Percentiles rank a stretch among this genome's conserved stretches.
These are phyloP conservation scores for Phalacrocorax brasilianus DNA, from an alignment of 2,113 vertebrate genomes.

Conservation along the genomic window DNA sequence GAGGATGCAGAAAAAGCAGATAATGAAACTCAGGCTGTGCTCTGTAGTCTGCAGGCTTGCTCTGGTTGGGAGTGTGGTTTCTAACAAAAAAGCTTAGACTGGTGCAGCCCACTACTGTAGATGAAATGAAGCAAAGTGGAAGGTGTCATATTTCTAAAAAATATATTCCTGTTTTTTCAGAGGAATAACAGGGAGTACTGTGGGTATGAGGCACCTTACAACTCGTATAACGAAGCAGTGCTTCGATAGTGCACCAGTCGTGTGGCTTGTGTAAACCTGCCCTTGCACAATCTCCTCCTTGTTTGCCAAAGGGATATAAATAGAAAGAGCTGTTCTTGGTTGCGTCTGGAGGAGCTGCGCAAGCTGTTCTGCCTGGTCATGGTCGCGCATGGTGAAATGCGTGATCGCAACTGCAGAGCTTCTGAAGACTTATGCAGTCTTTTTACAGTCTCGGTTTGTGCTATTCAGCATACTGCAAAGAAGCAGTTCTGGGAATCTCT, in stretches of 20 bases:
- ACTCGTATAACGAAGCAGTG: accelerated
- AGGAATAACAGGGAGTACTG: background rate
- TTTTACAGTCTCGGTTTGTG: accelerated
- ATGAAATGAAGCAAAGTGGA: background rate
- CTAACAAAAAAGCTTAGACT: background rate
- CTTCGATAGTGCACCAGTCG: background rate
- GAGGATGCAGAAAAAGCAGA: background rate
- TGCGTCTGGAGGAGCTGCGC: background rate
- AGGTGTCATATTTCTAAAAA: background rate
- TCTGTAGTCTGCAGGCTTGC: background rate
- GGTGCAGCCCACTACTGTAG: background rate
- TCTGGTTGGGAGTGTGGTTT: background rate
- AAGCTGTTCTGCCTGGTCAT: background rate
- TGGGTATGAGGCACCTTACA: accelerated
- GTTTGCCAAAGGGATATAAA: slow-evolving; percentile 1
- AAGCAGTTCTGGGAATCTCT: background rate
- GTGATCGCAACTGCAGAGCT: accelerated
- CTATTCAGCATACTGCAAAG: accelerated
- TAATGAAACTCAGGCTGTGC: background rate
- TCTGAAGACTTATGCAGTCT: accelerated
- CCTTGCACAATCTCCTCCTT: background rate
- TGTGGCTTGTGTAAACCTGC: background rate
- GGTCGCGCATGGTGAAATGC: accelerated
- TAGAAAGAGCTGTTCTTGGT: background rate
- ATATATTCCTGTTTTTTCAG: background rate